Conservation (phyloP, 2,797 vertebrate species). For the Tokudaia muenninki region DNA sequence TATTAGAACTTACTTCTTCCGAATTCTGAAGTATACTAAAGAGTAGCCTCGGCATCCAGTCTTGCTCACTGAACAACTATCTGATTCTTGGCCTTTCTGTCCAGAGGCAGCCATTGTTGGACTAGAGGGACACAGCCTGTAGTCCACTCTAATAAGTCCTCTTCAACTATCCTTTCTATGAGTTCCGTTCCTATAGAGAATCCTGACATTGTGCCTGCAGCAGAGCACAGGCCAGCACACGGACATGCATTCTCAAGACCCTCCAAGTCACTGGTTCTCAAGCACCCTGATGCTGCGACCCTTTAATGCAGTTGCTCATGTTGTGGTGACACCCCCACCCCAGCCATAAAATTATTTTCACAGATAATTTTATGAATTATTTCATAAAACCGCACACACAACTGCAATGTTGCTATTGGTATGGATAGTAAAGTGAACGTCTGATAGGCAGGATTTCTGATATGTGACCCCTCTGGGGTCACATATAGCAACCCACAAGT, state of each 20-base stretch:
- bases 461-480: not conserved
- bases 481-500: not conserved
- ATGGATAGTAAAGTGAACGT: not conserved
- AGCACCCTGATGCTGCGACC: not conserved
- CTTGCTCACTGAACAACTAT: not conserved
- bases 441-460: not conserved
- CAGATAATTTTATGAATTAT: too few relatives aligned
- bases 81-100: not conserved
- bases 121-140: not conserved
- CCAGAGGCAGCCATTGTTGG: not conserved
- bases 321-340: not conserved
- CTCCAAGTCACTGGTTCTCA: not conserved
- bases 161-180: too few relatives aligned
- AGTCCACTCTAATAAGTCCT: not conserved
- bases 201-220: not conserved
- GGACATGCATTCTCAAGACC: not conserved
- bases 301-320: not conserved
- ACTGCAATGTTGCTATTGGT: not conserved
- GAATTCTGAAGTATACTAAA: not conserved
- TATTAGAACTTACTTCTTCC: not conserved
- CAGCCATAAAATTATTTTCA: not conserved
- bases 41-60: not conserved
- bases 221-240: accelerated
- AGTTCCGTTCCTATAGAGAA: not conserved
- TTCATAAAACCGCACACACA: too few relatives aligned